phyloP scores from a whole-genome alignment of 2,888 invertebrate species.

The Synanthedon vespiformis region DNA sequence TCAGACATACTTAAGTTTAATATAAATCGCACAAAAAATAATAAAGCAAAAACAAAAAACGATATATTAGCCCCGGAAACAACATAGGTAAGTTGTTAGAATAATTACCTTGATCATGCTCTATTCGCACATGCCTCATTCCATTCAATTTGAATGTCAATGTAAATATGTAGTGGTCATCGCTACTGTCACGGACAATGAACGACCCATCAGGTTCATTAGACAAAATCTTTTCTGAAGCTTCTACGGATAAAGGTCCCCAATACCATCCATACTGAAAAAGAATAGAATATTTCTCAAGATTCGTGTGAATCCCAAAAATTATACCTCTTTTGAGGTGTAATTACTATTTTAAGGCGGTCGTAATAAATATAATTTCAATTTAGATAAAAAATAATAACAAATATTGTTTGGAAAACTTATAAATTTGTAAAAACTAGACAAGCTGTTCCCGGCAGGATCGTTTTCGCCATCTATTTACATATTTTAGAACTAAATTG shows the following conservation, averaged over 20 bases:
- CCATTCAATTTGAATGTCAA: conserved; percentile 93
- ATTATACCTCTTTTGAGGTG: too few species aligned
- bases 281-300: conserved; percentile 8
- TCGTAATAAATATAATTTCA: too few species aligned
- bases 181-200: conserved; percentile 93
- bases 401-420: too few species aligned
- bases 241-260: conserved; percentile 92
- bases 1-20: not conserved
- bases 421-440: too few species aligned
- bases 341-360: too few species aligned
- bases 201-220: conserved; percentile 95
- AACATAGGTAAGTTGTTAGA: not conserved
- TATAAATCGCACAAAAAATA: too few species aligned
- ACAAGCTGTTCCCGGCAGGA: too few species aligned
- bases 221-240: conserved; percentile 90
- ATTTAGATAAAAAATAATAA: too few species aligned
- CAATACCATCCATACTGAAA: conserved; percentile 94
- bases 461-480: too few species aligned
- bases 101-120: conserved; percentile 89
- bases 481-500: too few species aligned
- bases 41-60: not conserved
- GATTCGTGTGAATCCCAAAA: too few species aligned
- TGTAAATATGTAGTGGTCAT: conserved; percentile 95
- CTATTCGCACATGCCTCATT: conserved; percentile 91
- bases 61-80: too few species aligned